Evolutionary conservation across 2,888 invertebrate genomes (phyloP).

Genomic region (Dermolepida albohirtum): DNA sequence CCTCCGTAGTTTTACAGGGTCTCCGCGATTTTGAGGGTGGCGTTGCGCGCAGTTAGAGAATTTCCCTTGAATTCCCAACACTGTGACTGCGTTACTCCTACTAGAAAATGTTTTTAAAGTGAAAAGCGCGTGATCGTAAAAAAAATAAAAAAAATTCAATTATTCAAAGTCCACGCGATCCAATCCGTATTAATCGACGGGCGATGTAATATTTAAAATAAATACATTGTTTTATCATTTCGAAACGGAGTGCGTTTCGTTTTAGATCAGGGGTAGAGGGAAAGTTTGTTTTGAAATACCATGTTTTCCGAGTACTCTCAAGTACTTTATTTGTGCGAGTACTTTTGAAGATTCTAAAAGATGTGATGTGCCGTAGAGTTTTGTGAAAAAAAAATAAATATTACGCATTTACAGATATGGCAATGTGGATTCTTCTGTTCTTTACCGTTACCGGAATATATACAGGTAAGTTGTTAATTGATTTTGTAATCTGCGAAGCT

Average conservation of each 20-base stretch:
- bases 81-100: conserved; percentile 46
- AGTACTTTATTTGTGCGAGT: conserved; percentile 4
- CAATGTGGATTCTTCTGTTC: conserved; percentile 50
- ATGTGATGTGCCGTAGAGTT: conserved; percentile 48
- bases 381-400: conserved; percentile 19
- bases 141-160: not conserved
- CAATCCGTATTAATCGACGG: not conserved
- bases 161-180: not conserved
- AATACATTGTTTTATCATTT: conserved; percentile 3
- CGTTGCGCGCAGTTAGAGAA: conserved; percentile 52
- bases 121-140: conserved; percentile 40
- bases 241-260: not conserved
- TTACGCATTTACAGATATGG: conserved; percentile 47
- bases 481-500: not conserved
- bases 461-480: conserved; percentile 46
- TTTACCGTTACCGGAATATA: conserved; percentile 48
- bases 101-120: conserved; percentile 49
- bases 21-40: conserved; percentile 54
- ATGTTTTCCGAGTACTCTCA: conserved; percentile 19
- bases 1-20: conserved; percentile 49
- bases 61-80: conserved; percentile 49
- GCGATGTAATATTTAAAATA: conserved; percentile 29
- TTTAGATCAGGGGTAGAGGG: not conserved
- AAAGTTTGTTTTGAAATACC: conserved; percentile 38
- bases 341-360: conserved; percentile 34